phyloP scores from a whole-genome alignment of 2,797 vertebrate genomes.

The Anableps anableps region DNA sequence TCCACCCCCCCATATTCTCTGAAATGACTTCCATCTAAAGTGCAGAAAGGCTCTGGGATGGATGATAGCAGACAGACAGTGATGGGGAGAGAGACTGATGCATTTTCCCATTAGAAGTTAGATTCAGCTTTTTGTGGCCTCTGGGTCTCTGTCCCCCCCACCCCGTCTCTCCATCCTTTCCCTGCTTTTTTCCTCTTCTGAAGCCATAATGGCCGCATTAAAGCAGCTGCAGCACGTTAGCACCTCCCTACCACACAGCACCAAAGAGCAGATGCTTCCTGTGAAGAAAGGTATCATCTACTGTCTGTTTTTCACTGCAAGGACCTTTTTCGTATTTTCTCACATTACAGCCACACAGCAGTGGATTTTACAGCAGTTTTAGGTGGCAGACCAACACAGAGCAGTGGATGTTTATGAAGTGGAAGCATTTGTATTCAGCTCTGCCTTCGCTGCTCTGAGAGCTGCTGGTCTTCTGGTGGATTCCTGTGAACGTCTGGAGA shows the following conservation, averaged over 20 bases:
- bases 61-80: slow-evolving; percentile 42
- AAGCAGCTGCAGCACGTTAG: slow-evolving; percentile 56
- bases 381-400: background rate
- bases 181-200: slow-evolving; percentile 39
- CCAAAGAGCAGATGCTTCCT: slow-evolving; percentile 29
- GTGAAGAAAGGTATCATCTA: slow-evolving; percentile 36
- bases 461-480: background rate
- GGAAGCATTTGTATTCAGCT: too few species aligned
- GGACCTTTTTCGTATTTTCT: background rate
- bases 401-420: background rate
- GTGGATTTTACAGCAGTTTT: background rate
- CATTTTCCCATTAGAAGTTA: slow-evolving; percentile 59
- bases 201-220: slow-evolving; percentile 79
- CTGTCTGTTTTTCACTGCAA: background rate
- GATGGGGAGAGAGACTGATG: slow-evolving; percentile 52
- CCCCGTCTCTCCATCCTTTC: slow-evolving; percentile 21
- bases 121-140: slow-evolving; percentile 56
- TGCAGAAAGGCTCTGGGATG: slow-evolving; percentile 39
- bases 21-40: slow-evolving; percentile 60
- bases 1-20: slow-evolving; percentile 18
- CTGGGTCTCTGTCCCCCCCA: slow-evolving; percentile 42
- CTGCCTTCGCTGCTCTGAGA: too few species aligned
- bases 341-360: background rate
- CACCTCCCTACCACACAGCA: slow-evolving; percentile 58
- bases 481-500: background rate